phyloP scores from a whole-genome alignment of 1,140 invertebrate species.

The Drosophila pseudoananassae region DNA sequence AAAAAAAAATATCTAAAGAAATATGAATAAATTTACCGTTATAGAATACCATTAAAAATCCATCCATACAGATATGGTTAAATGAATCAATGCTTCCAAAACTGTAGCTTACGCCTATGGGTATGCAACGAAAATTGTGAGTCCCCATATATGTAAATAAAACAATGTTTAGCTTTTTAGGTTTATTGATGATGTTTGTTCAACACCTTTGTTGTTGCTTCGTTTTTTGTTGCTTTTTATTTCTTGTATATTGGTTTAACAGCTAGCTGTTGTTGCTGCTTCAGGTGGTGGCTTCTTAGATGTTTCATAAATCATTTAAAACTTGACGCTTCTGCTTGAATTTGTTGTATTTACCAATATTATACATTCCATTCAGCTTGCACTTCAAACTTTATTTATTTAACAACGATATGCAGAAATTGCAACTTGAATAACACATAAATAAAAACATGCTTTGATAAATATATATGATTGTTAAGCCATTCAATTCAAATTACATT shows the following conservation, averaged over 20 bases:
- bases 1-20: no score
- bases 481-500: slow-evolving; percentile 21
- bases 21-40: no score
- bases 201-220: slow-evolving; percentile 36
- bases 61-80: not conserved
- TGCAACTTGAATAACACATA: slow-evolving; percentile 69
- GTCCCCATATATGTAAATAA: not conserved
- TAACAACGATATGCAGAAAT: slow-evolving; percentile 78
- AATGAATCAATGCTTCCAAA: not conserved
- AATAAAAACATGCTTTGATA: slow-evolving; percentile 48
- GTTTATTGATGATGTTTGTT: slow-evolving; percentile 69
- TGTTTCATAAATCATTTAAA: slow-evolving; percentile 41
- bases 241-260: slow-evolving; percentile 64
- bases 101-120: slow-evolving; percentile 23
- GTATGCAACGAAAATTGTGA: slow-evolving; percentile 29
- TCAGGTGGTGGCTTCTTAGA: slow-evolving; percentile 22
- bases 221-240: slow-evolving; percentile 50
- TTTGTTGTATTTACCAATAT: slow-evolving; percentile 27
- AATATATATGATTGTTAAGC: slow-evolving; percentile 39
- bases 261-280: slow-evolving; percentile 37
- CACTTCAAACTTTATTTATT: slow-evolving; percentile 42
- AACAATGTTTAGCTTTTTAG: slow-evolving; percentile 53
- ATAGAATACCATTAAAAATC: no score
- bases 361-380: slow-evolving; percentile 37
- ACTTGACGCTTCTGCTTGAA: slow-evolving; percentile 22